phyloP scores from a whole-genome alignment of 2,888 invertebrate genomes.

The Temnothorax unifasciatus region DNA sequence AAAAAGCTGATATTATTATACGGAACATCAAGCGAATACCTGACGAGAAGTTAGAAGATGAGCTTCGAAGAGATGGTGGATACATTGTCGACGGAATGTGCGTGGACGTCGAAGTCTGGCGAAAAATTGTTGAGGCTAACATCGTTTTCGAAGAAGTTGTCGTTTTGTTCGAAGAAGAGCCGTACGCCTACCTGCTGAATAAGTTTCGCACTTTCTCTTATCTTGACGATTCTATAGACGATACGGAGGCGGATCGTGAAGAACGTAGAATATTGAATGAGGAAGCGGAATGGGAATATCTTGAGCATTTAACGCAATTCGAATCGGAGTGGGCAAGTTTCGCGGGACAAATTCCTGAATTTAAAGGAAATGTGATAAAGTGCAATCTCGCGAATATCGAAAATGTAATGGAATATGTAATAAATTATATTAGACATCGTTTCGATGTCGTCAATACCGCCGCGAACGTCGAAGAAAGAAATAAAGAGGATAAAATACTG shows the following conservation, averaged over 20 bases:
- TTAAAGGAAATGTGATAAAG: constrained; percentile 71
- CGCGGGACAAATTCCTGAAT: constrained; percentile 72
- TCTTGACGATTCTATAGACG: background rate
- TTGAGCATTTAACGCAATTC: constrained; percentile 58
- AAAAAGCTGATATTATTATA: constrained; percentile 86
- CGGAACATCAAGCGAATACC: constrained; percentile 83
- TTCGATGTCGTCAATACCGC: constrained; percentile 86
- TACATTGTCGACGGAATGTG: constrained; percentile 89
- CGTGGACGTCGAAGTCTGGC: constrained; percentile 87
- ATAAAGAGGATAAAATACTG: constrained; percentile 86
- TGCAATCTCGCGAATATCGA: constrained; percentile 77
- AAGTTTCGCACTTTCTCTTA: constrained; percentile 68
- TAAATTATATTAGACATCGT: constrained; percentile 79
- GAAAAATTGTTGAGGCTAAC: constrained; percentile 84
- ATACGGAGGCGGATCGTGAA: background rate
- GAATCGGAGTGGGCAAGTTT: constrained; percentile 72
- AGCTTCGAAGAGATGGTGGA: constrained; percentile 85
- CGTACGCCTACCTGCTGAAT: constrained; percentile 85
- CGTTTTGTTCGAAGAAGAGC: constrained; percentile 87
- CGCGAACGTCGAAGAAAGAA: constrained; percentile 87
- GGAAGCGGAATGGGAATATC: constrained; percentile 46
- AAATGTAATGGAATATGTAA: constrained; percentile 80
- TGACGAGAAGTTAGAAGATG: constrained; percentile 75
- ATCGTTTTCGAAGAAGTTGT: constrained; percentile 88
- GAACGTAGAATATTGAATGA: constrained; percentile 30